Percentiles rank a stretch among this genome's conserved stretches.
These are phyloP conservation scores for Euplagia quadripunctaria DNA, from an alignment of 2,888 invertebrate genomes.

Conservation along the genomic window DNA sequence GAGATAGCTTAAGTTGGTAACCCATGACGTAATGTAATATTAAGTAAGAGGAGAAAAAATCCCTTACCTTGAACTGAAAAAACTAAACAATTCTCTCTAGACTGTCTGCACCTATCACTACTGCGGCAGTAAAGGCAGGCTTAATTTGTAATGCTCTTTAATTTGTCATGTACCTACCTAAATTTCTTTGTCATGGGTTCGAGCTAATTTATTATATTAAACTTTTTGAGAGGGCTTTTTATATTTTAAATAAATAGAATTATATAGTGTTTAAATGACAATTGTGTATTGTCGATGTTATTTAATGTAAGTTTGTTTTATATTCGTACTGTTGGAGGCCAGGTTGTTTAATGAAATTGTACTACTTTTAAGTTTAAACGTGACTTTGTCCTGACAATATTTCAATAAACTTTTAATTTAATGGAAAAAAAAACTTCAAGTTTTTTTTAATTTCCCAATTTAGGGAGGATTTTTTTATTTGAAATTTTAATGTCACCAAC, in stretches of 20 bases:
- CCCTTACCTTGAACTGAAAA: too few relatives aligned
- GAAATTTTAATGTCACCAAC: too few relatives aligned
- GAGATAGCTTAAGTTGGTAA: too few relatives aligned
- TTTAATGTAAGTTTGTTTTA: conserved; percentile 3
- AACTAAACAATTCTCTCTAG: neutral
- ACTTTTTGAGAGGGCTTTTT: conserved; percentile 6
- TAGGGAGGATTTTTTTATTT: too few relatives aligned
- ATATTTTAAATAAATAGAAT: conserved; percentile 11
- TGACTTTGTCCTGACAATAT: too few relatives aligned
- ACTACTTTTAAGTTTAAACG: neutral
- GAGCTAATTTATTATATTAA: conserved; percentile 2
- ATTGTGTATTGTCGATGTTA: conserved; percentile 10
- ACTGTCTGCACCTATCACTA: neutral
- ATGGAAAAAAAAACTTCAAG: too few relatives aligned
- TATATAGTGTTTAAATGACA: conserved; percentile 11
- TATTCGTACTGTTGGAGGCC: neutral
- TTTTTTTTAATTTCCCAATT: too few relatives aligned
- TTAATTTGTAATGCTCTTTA: conserved; percentile 4
- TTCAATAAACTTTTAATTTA: too few relatives aligned
- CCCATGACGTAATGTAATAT: too few relatives aligned
- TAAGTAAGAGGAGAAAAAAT: too few relatives aligned
- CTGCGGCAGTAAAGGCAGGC: neutral
- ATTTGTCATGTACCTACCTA: neutral
- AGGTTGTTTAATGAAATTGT: neutral
- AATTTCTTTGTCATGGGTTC: conserved; percentile 12